These are phyloP conservation scores for Therioaphis trifolii DNA, from an alignment of 2,888 invertebrate species.

Conservation along the genomic window DNA sequence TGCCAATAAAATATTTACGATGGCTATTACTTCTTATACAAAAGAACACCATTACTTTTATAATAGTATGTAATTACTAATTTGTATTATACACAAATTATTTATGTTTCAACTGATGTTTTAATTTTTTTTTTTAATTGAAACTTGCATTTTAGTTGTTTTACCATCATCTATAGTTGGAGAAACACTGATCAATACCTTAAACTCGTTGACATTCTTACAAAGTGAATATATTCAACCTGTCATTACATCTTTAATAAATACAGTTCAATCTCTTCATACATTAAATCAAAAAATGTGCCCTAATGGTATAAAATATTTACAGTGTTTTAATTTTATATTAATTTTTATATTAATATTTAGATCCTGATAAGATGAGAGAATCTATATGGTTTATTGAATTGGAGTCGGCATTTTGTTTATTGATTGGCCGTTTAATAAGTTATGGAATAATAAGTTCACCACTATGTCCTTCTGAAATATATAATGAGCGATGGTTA, in stretches of 20 bases:
- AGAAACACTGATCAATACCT: conserved; percentile 51
- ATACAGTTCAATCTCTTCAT: conserved; percentile 64
- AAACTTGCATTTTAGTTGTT: conserved; percentile 41
- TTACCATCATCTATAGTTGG: conserved; percentile 54
- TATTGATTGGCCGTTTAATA: conserved; percentile 73
- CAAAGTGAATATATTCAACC: conserved; percentile 49
- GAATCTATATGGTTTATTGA: conserved; percentile 74
- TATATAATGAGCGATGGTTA: conserved; percentile 70
- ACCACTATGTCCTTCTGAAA: conserved; percentile 70
- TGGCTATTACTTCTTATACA: conserved; percentile 23
- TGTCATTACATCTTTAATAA: conserved; percentile 50
- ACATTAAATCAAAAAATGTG: conserved; percentile 63
- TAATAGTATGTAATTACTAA: conserved; percentile 20
- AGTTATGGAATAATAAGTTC: conserved; percentile 73
- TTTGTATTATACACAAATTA: neutral
- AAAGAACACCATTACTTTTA: conserved; percentile 24
- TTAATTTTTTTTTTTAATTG: neutral
- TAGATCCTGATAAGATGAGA: conserved; percentile 44
- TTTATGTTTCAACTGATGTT: neutral
- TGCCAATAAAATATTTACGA: conserved; percentile 52
- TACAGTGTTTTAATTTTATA: conserved; percentile 33
- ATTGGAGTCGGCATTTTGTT: conserved; percentile 73
- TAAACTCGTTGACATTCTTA: conserved; percentile 53
- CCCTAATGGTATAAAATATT: conserved; percentile 36
- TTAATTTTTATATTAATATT: neutral